phyloP scores from a whole-genome alignment of 2,113 vertebrate genomes.

The Malurus melanocephalus region DNA sequence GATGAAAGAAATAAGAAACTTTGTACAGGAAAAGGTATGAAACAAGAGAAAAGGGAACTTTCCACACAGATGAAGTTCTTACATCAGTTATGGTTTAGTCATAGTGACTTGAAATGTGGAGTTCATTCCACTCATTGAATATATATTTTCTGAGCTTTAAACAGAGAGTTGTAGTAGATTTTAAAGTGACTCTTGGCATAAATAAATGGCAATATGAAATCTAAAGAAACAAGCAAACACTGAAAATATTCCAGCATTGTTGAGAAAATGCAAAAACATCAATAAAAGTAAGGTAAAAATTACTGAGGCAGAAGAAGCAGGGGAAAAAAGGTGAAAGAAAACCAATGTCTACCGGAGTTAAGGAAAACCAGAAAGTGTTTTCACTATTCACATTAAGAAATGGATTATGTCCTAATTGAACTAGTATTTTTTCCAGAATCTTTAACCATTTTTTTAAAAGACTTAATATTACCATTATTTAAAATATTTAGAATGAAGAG shows the following conservation, averaged over 20 bases:
- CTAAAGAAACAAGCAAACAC: neutral
- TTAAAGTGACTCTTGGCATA: neutral
- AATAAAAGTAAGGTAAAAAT: neutral
- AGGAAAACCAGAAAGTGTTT: neutral
- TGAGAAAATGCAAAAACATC: neutral
- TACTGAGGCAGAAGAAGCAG: neutral
- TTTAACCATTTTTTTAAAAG: neutral
- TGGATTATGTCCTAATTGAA: fast-evolving
- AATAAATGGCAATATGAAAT: neutral
- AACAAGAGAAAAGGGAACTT: neutral
- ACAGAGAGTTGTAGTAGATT: neutral
- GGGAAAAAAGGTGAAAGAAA: neutral
- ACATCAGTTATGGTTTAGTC: neutral
- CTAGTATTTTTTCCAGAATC: neutral
- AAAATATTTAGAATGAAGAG: neutral
- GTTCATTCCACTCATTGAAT: neutral
- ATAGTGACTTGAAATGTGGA: neutral
- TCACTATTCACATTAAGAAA: neutral
- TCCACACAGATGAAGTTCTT: neutral
- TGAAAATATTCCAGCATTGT: neutral
- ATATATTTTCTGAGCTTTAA: neutral
- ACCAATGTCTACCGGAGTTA: neutral
- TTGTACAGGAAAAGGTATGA: neutral
- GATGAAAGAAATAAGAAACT: neutral
- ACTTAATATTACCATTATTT: neutral